These are phyloP conservation scores for Astur gentilis DNA, from an alignment of 2,113 vertebrate genomes.

Conservation along the genomic window DNA sequence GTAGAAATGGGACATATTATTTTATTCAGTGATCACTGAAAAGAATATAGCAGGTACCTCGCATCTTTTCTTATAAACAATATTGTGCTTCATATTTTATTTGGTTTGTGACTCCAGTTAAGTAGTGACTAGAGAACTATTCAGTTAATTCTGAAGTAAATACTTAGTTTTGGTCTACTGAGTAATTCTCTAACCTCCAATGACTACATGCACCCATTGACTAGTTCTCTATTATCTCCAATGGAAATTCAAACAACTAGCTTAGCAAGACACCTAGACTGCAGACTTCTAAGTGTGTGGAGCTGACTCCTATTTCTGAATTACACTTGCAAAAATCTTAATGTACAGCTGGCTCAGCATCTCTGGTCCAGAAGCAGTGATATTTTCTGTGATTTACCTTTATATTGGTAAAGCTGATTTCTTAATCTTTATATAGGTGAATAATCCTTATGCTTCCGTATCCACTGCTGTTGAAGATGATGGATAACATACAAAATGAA, in stretches of 20 bases:
- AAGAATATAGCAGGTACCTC: neutral
- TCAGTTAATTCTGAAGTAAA: neutral
- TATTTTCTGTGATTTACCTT: neutral
- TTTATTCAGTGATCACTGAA: neutral
- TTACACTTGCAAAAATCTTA: neutral
- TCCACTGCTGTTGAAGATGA: neutral
- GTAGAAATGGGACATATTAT: neutral
- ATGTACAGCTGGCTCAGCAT: neutral
- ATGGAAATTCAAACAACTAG: neutral
- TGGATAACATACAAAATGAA: neutral
- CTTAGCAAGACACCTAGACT: neutral
- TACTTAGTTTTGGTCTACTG: neutral
- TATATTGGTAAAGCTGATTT: neutral
- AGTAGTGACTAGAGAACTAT: neutral
- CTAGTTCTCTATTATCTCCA: neutral
- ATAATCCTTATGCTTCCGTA: neutral
- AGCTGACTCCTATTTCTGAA: neutral
- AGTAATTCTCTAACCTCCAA: neutral
- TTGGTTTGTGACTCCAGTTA: neutral
- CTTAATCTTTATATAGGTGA: neutral
- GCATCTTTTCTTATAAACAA: neutral
- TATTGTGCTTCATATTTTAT: neutral
- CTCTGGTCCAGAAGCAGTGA: neutral
- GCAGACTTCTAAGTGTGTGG: neutral
- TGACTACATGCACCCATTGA: neutral